phyloP scores from a whole-genome alignment of 2,888 invertebrate species.

The Blastobasis lacticolella region DNA sequence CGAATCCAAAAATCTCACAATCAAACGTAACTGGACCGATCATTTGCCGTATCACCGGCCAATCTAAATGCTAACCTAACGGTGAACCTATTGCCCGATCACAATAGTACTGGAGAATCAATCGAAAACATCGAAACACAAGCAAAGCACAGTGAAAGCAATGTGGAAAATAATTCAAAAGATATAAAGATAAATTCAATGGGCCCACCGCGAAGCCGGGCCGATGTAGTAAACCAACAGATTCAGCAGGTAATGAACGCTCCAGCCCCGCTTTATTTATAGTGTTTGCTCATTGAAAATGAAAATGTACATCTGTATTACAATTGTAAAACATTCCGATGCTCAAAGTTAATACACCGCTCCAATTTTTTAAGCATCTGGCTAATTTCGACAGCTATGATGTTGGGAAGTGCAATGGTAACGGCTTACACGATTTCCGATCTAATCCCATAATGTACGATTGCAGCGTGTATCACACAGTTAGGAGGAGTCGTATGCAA shows the following conservation, averaged over 20 bases:
- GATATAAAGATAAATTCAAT: constrained; percentile 45
- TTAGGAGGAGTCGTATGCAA: too few species aligned
- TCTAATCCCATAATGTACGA: too few species aligned
- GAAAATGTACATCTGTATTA: constrained; percentile 20
- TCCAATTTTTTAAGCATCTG: too few species aligned
- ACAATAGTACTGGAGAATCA: constrained; percentile 33
- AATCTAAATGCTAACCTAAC: constrained; percentile 43
- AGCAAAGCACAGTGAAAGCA: constrained; percentile 17
- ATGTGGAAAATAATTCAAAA: constrained; percentile 35
- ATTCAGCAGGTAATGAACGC: constrained; percentile 36
- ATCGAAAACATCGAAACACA: constrained; percentile 39
- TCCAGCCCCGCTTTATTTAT: constrained; percentile 29
- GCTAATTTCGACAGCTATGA: too few species aligned
- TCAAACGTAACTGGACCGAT: constrained; percentile 45
- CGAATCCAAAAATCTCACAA: constrained; percentile 46
- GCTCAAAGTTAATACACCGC: neutral
- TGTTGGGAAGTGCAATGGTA: too few species aligned
- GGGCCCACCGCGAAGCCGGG: constrained; percentile 41
- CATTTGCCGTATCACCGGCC: constrained; percentile 41
- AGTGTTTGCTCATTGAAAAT: constrained; percentile 32
- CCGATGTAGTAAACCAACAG: constrained; percentile 43
- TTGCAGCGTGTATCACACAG: too few species aligned
- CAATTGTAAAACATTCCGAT: too few species aligned
- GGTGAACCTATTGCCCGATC: constrained; percentile 20
- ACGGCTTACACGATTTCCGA: too few species aligned